phyloP scores from a whole-genome alignment of 2,113 vertebrate genomes.

The Chinchilla lanigera region DNA sequence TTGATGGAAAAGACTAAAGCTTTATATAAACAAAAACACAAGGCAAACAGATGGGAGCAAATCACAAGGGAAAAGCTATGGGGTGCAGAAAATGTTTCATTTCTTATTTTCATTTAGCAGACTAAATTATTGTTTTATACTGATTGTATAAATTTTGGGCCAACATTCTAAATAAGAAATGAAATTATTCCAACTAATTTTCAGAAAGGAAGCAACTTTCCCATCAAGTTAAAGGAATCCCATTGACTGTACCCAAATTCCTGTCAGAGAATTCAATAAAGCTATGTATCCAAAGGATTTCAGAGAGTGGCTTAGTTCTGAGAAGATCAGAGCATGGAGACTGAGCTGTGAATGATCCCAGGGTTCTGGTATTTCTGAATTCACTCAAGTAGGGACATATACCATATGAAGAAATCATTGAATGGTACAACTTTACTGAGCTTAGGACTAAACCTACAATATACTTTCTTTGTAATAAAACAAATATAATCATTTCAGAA shows the following conservation, averaged over 20 bases:
- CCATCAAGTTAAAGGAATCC: not conserved
- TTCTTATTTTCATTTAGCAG: conserved; percentile 55
- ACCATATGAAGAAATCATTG: not conserved
- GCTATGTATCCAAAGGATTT: not conserved
- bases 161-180: conserved; percentile 33
- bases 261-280: not conserved
- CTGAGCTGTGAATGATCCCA: not conserved
- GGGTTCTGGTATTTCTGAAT: conserved; percentile 20
- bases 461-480: not conserved
- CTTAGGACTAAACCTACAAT: not conserved
- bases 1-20: conserved; percentile 73
- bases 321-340: not conserved
- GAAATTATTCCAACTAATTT: conserved; percentile 35
- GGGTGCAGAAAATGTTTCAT: conserved; percentile 27
- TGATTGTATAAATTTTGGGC: conserved; percentile 29
- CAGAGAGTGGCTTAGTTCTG: not conserved
- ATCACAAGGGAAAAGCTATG: conserved; percentile 24
- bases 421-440: conserved; percentile 2
- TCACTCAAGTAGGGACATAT: not conserved
- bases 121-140: not conserved
- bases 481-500: conserved; percentile 41
- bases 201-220: conserved; percentile 36
- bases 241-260: not conserved
- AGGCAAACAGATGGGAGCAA: conserved; percentile 65
- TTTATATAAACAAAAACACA: conserved; percentile 72